Percentiles rank a stretch among this genome's conserved stretches.
phyloP scores from a whole-genome alignment of 2,888 invertebrate species.

The Thymelicus sylvestris region DNA sequence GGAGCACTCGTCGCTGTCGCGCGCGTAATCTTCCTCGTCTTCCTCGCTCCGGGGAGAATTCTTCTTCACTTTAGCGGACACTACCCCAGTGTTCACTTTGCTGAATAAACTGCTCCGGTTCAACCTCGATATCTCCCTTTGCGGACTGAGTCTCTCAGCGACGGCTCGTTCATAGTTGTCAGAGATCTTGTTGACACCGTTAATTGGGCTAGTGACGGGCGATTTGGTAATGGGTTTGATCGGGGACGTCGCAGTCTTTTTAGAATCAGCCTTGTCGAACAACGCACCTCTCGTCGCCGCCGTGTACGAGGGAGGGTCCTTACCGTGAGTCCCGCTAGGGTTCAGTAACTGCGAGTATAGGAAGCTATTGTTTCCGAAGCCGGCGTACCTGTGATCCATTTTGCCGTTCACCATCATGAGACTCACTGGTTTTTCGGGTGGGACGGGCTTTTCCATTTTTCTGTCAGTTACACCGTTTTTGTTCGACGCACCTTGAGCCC shows the following conservation, averaged over 20 bases:
- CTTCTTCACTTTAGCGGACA: constrained; percentile 68
- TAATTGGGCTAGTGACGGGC: constrained; percentile 69
- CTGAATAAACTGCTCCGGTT: constrained; percentile 75
- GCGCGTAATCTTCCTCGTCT: constrained; percentile 81
- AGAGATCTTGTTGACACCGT: constrained; percentile 78
- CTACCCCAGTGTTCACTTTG: constrained; percentile 76
- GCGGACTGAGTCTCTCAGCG: constrained; percentile 74
- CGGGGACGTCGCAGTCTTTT: constrained; percentile 59
- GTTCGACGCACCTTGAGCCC: constrained; percentile 49
- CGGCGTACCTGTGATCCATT: constrained; percentile 70
- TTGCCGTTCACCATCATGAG: constrained; percentile 80
- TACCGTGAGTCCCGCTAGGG: constrained; percentile 61
- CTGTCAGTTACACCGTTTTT: constrained; percentile 67
- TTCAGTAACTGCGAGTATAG: constrained; percentile 74
- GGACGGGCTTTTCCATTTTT: constrained; percentile 74
- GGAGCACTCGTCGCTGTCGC: constrained; percentile 87
- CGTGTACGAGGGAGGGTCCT: constrained; percentile 74
- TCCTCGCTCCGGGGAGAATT: constrained; percentile 57
- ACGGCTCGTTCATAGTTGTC: constrained; percentile 80
- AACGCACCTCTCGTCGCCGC: constrained; percentile 66
- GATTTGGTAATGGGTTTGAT: constrained; percentile 55
- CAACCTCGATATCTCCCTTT: constrained; percentile 63
- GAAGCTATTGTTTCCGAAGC: constrained; percentile 77
- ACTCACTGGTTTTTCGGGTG: constrained; percentile 79
- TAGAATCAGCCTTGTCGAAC: constrained; percentile 58